Conservation (phyloP, 1,140 invertebrate genomes). For the Lucilia cuprina region DNA sequence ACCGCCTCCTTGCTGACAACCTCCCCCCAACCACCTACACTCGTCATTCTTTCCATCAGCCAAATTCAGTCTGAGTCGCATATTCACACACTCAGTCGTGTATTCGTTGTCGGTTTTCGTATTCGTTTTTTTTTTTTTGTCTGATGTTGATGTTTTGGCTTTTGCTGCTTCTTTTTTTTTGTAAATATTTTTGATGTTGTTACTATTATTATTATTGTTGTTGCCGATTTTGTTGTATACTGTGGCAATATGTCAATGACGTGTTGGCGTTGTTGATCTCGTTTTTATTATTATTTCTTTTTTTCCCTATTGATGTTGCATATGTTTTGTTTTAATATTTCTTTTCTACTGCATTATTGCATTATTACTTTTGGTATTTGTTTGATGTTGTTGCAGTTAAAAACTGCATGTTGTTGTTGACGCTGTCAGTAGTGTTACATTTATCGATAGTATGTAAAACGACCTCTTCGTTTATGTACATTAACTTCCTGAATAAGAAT, state of each 20-base stretch:
- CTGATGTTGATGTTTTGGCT: background rate
- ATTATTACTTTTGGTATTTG: conserved; percentile 10
- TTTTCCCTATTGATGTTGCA: background rate
- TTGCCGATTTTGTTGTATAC: background rate
- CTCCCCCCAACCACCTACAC: background rate
- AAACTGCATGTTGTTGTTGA: background rate
- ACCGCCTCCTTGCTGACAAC: too few species aligned
- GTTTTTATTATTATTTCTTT: conserved; percentile 1
- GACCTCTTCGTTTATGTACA: conserved; percentile 16
- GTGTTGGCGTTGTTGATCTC: conserved; percentile 30
- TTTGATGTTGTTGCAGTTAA: background rate
- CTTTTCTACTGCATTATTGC: conserved; percentile 20
- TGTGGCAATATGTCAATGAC: conserved; percentile 35
- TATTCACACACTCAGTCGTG: background rate
- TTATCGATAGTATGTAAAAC: background rate
- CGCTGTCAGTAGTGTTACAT: background rate
- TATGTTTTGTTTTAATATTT: conserved; percentile 10
- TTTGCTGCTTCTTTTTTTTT: background rate
- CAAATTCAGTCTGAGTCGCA: background rate
- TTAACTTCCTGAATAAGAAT: conserved; percentile 18
- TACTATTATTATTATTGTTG: background rate
- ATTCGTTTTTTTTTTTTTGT: too few species aligned
- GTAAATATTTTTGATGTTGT: background rate
- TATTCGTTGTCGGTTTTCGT: too few species aligned
- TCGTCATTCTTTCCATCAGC: background rate